Evolutionary conservation across 2,888 invertebrate genomes (phyloP).

Genomic region (Cheilosia urbana): DNA sequence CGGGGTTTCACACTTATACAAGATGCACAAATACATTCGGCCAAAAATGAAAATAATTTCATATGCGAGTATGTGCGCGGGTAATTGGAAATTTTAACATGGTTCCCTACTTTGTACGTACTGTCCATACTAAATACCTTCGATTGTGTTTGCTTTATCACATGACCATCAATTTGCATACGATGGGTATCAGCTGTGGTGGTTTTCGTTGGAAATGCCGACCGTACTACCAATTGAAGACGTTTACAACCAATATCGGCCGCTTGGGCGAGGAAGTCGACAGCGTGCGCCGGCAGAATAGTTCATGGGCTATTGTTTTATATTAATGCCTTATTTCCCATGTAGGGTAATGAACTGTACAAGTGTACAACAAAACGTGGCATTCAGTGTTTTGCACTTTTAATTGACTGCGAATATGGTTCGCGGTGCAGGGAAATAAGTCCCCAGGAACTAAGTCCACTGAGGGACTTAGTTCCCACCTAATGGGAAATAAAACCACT

Average conservation of each 20-base stretch:
- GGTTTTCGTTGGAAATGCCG: slow-evolving; percentile 59
- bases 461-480: no score
- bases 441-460: no score
- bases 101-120: slow-evolving; percentile 20
- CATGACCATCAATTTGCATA: slow-evolving; percentile 61
- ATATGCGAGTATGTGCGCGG: slow-evolving; percentile 40
- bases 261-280: slow-evolving; percentile 56
- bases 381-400: slow-evolving; percentile 24
- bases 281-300: slow-evolving; percentile 51
- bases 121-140: slow-evolving; percentile 67
- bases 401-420: slow-evolving; percentile 11
- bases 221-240: slow-evolving; percentile 28
- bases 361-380: no score
- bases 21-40: background rate
- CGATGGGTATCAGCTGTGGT: slow-evolving; percentile 67
- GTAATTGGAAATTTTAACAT: slow-evolving; percentile 55
- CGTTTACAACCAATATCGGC: slow-evolving; percentile 22
- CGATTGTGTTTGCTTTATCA: slow-evolving; percentile 39
- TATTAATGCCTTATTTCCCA: slow-evolving; percentile 49
- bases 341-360: slow-evolving; percentile 62
- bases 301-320: slow-evolving; percentile 53
- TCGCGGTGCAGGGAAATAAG: no score
- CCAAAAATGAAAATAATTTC: slow-evolving; percentile 17
- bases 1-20: background rate
- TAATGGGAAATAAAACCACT: no score